Evolutionary conservation across 1,140 invertebrate species (phyloP).

Genomic region (Drosophila albomicans): DNA sequence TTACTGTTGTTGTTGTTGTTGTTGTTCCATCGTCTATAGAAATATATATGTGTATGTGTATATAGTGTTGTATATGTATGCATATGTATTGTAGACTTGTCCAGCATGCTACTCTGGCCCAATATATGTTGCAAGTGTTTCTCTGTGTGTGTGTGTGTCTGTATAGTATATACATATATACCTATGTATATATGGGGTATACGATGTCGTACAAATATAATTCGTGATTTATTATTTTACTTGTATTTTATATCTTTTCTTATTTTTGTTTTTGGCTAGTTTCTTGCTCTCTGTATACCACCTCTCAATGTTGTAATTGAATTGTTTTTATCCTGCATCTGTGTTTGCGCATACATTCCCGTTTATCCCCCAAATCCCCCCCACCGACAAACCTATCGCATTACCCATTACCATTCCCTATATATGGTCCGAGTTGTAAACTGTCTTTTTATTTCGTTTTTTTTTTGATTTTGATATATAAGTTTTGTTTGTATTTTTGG

Average conservation of each 20-base stretch:
- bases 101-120: conserved; percentile 19
- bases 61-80: conserved; percentile 37
- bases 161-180: conserved; percentile 10
- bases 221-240: conserved; percentile 8
- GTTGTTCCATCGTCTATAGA: conserved; percentile 53
- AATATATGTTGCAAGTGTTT: conserved; percentile 29
- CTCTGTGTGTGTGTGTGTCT: conserved; percentile 22
- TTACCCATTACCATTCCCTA: conserved; percentile 23
- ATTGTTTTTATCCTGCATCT: conserved; percentile 45
- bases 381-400: neutral
- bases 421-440: conserved; percentile 27
- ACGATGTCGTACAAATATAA: conserved; percentile 38
- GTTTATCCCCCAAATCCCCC: no score
- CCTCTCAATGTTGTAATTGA: conserved; percentile 67
- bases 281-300: conserved; percentile 55
- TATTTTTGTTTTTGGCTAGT: conserved; percentile 36
- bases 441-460: conserved; percentile 22
- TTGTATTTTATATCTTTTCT: neutral
- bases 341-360: conserved; percentile 16
- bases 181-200: conserved; percentile 25
- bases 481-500: conserved; percentile 24
- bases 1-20: conserved; percentile 35
- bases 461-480: conserved; percentile 34
- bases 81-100: conserved; percentile 48
- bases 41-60: conserved; percentile 61